Evolutionary conservation across 1,140 invertebrate genomes (phyloP).

Genomic region (Penaeus vannamei): DNA sequence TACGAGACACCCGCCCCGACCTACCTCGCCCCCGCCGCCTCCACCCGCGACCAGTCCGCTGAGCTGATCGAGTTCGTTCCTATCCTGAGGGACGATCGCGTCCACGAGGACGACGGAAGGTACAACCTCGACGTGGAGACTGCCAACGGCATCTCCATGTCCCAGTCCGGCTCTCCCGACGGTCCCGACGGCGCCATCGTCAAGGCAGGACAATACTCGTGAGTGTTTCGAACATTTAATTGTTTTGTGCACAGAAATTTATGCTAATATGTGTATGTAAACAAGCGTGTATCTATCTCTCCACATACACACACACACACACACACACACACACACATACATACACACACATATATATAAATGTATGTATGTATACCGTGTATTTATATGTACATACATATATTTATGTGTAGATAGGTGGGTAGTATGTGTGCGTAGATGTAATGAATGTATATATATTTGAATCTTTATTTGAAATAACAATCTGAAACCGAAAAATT

Average conservation of each 20-base stretch:
- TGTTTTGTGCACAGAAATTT: neutral
- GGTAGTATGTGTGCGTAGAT: no score
- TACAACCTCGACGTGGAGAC: slow-evolving; percentile 63
- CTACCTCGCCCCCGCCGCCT: neutral
- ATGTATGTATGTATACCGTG: no score
- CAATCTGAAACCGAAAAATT: no score
- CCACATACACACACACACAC: no score
- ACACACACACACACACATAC: neutral
- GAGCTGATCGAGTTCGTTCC: slow-evolving; percentile 46
- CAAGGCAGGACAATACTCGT: slow-evolving; percentile 59
- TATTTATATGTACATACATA: no score
- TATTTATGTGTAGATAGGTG: no score
- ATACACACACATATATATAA: no score
- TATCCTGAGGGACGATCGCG: slow-evolving; percentile 62
- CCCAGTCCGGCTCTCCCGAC: slow-evolving; percentile 57
- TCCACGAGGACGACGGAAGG: slow-evolving; percentile 57
- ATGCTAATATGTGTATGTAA: no score
- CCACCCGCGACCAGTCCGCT: neutral
- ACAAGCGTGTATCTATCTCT: no score
- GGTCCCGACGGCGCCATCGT: slow-evolving; percentile 57
- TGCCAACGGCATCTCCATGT: slow-evolving; percentile 59
- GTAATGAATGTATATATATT: no score
- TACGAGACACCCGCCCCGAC: neutral
- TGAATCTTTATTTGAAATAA: no score
- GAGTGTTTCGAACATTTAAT: neutral